These are phyloP conservation scores for Acanthosepion lycidas DNA, from an alignment of 2,888 invertebrate genomes.

Conservation along the genomic window DNA sequence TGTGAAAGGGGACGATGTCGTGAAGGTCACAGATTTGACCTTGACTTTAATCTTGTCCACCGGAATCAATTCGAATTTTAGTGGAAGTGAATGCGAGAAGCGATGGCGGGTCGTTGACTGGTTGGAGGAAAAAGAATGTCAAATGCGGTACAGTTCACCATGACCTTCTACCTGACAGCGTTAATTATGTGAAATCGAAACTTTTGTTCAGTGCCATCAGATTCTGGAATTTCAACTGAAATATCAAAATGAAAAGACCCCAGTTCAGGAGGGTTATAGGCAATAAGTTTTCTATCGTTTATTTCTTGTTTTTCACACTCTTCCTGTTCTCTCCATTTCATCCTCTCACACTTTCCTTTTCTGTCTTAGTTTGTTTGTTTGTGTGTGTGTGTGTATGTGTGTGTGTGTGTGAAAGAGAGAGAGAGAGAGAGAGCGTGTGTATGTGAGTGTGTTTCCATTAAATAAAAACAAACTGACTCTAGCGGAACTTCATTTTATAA, in stretches of 20 bases:
- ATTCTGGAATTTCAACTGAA: not conserved
- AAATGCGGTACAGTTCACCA: not conserved
- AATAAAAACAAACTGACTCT: not conserved
- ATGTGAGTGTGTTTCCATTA: not conserved
- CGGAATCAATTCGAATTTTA: not conserved
- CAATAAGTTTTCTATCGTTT: not conserved
- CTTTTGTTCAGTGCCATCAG: not conserved
- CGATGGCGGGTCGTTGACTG: not conserved
- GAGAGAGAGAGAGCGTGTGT: not conserved
- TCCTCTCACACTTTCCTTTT: not conserved
- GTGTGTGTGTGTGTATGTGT: not conserved
- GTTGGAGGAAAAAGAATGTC: not conserved
- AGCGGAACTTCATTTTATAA: not conserved
- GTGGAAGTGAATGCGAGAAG: not conserved
- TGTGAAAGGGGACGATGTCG: not conserved
- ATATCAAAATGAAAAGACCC: not conserved
- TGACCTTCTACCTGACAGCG: not conserved
- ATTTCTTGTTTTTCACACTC: not conserved
- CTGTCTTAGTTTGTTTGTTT: not conserved
- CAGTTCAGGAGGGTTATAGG: not conserved
- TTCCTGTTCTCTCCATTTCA: not conserved
- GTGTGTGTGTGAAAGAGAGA: not conserved
- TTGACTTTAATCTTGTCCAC: not conserved
- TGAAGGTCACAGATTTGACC: not conserved
- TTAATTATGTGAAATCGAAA: not conserved